phyloP scores from a whole-genome alignment of 2,888 invertebrate genomes.

The Teleogryllus oceanicus region DNA sequence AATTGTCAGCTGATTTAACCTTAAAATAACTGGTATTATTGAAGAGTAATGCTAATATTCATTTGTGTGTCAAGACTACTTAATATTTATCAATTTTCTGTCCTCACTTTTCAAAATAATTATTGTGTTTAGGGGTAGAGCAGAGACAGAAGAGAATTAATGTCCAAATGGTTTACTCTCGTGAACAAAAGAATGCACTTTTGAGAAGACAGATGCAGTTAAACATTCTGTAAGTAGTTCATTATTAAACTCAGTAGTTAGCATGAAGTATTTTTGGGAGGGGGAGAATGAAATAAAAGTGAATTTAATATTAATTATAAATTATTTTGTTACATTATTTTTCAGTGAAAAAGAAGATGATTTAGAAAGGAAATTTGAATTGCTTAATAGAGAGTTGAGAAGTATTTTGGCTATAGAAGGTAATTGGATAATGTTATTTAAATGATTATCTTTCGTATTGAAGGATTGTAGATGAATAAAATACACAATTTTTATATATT shows the following conservation, averaged over 20 bases:
- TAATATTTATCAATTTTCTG: neutral
- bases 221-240: slow-evolving; percentile 76
- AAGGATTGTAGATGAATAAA: neutral
- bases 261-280: no score
- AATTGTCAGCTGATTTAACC: neutral
- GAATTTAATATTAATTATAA: neutral
- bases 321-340: slow-evolving; percentile 34
- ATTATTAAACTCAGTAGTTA: no score
- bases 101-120: slow-evolving; percentile 18
- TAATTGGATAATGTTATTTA: slow-evolving; percentile 37
- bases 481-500: slow-evolving; percentile 24
- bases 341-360: slow-evolving; percentile 92
- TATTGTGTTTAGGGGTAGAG: slow-evolving; percentile 45
- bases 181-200: slow-evolving; percentile 96
- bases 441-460: neutral
- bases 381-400: slow-evolving; percentile 83
- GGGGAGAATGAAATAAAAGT: neutral
- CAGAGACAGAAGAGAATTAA: slow-evolving; percentile 65
- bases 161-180: slow-evolving; percentile 92
- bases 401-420: slow-evolving; percentile 84
- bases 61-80: neutral
- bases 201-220: slow-evolving; percentile 94
- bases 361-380: slow-evolving; percentile 82
- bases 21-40: neutral
- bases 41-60: neutral